Percentiles rank a stretch among this genome's conserved stretches.
Evolutionary conservation across 2,888 invertebrate species (phyloP).

Genomic region (Amphipoea oculea): DNA sequence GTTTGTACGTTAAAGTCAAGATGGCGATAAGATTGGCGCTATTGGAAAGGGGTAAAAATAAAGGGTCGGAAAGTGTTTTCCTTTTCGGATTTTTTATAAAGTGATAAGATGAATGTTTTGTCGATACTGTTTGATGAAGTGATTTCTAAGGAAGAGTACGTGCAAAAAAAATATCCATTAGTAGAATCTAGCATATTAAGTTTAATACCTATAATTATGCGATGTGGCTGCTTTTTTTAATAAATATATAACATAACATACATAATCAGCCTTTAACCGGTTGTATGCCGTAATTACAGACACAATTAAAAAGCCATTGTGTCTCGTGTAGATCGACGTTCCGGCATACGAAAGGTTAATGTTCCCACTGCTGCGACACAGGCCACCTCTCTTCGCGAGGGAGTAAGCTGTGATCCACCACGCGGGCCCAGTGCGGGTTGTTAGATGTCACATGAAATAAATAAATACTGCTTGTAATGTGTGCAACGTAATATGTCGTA

Average conservation of each 20-base stretch:
- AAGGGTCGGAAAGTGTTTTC: constrained; percentile 8
- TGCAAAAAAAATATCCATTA: neutral
- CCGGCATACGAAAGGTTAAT: too few species aligned
- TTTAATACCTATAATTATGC: neutral
- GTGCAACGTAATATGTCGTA: constrained; percentile 8
- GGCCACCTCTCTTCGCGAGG: too few species aligned
- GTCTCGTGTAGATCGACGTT: too few species aligned
- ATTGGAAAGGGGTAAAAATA: constrained; percentile 45
- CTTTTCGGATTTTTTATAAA: constrained; percentile 17
- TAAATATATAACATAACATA: too few species aligned
- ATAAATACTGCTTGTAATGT: neutral
- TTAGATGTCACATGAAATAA: neutral
- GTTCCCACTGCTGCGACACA: too few species aligned
- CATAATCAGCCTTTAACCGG: too few species aligned
- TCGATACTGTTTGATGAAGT: constrained; percentile 16
- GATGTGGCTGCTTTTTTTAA: neutral
- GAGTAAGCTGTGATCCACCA: too few species aligned
- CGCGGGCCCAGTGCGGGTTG: too few species aligned
- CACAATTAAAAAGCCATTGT: too few species aligned
- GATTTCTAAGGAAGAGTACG: neutral
- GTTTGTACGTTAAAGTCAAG: constrained; percentile 66
- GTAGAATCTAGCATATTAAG: neutral
- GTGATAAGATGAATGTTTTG: neutral
- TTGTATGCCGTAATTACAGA: too few species aligned
- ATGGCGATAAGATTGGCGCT: constrained; percentile 55